Conservation (phyloP, 2,888 invertebrate species). For the Acronicta leporina region DNA sequence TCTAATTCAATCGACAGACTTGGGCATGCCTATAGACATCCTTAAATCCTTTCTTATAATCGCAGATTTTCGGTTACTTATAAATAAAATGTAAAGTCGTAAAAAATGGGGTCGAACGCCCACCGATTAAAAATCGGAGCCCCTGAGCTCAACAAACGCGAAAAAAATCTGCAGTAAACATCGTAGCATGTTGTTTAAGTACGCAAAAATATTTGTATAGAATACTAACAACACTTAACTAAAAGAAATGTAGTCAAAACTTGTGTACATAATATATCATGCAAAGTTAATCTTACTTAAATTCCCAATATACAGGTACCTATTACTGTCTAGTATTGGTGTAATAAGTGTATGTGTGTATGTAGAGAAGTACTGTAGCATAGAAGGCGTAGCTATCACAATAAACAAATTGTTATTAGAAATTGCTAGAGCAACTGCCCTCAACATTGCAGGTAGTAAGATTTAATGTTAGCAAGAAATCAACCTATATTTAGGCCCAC, state of each 20-base stretch:
- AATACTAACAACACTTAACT: constrained; percentile 41
- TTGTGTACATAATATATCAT: constrained; percentile 31
- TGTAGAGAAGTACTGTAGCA: constrained; percentile 2
- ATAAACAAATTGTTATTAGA: too few relatives aligned
- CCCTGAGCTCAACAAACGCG: not conserved
- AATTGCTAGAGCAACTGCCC: too few relatives aligned
- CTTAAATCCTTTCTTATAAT: not conserved
- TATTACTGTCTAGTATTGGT: not conserved
- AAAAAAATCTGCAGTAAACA: constrained; percentile 33
- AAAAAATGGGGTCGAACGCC: too few relatives aligned
- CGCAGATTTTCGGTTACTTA: constrained; percentile 19
- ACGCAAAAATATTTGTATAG: constrained; percentile 26
- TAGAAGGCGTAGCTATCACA: not conserved
- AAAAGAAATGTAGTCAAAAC: constrained; percentile 32
- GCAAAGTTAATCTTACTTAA: constrained; percentile 10
- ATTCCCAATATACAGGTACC: too few relatives aligned
- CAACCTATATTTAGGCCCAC: too few relatives aligned
- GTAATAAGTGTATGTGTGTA: constrained; percentile 16
- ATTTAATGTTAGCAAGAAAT: too few relatives aligned
- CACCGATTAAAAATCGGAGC: too few relatives aligned
- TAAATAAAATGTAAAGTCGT: not conserved
- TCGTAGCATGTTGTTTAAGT: constrained; percentile 39
- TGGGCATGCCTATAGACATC: constrained; percentile 1
- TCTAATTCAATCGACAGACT: not conserved
- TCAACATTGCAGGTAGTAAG: too few relatives aligned